A percentile compares a stretch with the other conserved stretches of the same genome.
These are phyloP conservation scores for Melanocharis versteri DNA, from an alignment of 2,113 vertebrate species.

Conservation along the genomic window DNA sequence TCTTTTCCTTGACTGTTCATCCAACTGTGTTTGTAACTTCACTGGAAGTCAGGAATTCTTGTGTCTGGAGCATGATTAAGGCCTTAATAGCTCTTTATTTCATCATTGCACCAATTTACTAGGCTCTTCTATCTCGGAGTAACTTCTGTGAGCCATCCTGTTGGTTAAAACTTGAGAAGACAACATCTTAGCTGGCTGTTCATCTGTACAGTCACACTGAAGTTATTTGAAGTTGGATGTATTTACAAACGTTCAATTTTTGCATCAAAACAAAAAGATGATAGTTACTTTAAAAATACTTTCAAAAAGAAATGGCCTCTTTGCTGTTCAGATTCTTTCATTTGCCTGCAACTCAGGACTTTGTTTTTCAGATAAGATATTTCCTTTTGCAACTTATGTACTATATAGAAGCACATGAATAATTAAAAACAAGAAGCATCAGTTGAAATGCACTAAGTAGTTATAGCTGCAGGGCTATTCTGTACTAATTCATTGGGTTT, in stretches of 20 bases:
- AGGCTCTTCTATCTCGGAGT: background rate
- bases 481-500: background rate
- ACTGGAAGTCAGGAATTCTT: constrained; percentile 36
- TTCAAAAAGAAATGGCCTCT: background rate
- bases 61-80: background rate
- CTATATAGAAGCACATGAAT: background rate
- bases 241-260: background rate
- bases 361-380: background rate
- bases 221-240: background rate
- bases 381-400: background rate
- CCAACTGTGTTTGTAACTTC: background rate
- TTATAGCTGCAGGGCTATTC: background rate
- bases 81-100: background rate
- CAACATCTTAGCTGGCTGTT: background rate
- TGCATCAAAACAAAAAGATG: background rate
- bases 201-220: background rate
- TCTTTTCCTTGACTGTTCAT: constrained; percentile 2
- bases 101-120: background rate
- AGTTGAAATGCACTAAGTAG: background rate
- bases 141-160: background rate
- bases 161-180: background rate
- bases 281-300: background rate
- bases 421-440: background rate
- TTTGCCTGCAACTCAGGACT: background rate
- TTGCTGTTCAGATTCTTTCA: background rate